Base-by-base conservation (phyloP, 2,888 invertebrate genomes). In the Osmoderma eremita region DNA sequence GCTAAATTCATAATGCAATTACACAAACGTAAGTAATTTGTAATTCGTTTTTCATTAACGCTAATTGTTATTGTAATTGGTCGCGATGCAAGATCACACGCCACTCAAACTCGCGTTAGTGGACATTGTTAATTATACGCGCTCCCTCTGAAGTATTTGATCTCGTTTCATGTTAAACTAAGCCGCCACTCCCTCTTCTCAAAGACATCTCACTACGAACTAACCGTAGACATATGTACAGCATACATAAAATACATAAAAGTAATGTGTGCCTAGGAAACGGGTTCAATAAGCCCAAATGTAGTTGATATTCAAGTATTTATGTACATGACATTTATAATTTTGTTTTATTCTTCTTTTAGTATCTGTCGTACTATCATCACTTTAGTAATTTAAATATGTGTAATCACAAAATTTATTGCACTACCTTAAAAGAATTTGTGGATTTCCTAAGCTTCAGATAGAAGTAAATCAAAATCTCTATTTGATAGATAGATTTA, bases 101-200 rank as follows among this genome's bases (percentile, higher is more conserved):
- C 77, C 77, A 77, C 76, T 78, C 77, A 77, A 78, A 76, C 68
- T 67, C 76, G 78, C 78, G 77, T 79, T 79, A 79, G 77, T 76
- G 77, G 76, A 78, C 77, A 76, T 78, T 77, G 76, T 75, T 79
- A 79, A 79, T 79, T 79, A 78, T 73, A 78, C 72, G 77, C 78
- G 78, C 79, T 78, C 74, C 75, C 72, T 70, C 68, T 56, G 58
- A 65, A 67, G 65, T 70, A 66, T 73, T 73, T 73, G 70, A 71
- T 71, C 70, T 73, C 67, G 69, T 71, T 70, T 71, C 67, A 69
- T 68, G 67, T 61, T 41, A 69, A 69, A 67, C 63, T 64, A 67
- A 66, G 69, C 68, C 70, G 71, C 67, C 73, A 71, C 72, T 71
- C 71, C 71, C 65, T 58, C 68, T 67, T 67, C 68, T 71, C 66